phyloP scores from a whole-genome alignment of 1,140 invertebrate species.

The Brachionus paranguensis region DNA sequence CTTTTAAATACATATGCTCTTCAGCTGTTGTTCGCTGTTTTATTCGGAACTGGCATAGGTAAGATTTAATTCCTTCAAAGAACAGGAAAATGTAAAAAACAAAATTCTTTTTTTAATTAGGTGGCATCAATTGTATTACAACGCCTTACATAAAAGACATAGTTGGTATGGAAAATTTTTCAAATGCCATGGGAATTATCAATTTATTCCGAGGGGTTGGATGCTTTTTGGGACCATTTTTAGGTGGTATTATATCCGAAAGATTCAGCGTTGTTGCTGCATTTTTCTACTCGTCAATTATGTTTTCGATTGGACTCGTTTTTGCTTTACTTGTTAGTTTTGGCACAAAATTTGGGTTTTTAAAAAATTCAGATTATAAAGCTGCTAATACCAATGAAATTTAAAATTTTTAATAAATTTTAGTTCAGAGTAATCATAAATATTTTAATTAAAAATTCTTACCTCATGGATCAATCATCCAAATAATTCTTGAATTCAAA shows the following conservation, averaged over 20 bases:
- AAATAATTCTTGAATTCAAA: no score
- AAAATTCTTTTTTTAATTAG: not conserved
- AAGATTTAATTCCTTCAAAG: not conserved
- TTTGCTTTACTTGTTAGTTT: not conserved
- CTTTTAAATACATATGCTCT: not conserved
- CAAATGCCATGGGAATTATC: conserved; percentile 32
- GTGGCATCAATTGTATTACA: conserved; percentile 15
- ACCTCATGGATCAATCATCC: no score
- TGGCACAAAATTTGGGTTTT: not conserved
- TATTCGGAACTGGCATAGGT: conserved; percentile 10
- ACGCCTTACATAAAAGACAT: not conserved
- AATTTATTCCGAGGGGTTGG: conserved; percentile 27
- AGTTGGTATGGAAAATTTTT: conserved; percentile 22
- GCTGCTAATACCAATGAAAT: not conserved
- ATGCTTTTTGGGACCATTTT: conserved; percentile 13
- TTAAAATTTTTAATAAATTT: not conserved
- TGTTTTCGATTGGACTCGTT: not conserved
- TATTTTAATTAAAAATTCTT: no score
- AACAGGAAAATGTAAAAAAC: no score
- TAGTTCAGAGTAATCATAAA: not conserved
- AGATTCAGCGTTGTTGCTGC: not conserved
- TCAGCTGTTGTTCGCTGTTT: not conserved
- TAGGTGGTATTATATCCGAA: conserved; percentile 3
- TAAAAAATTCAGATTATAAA: not conserved
- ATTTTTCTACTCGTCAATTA: not conserved